Percentiles rank a stretch among this genome's conserved stretches.
Conservation (phyloP, 1,140 invertebrate genomes). For the Pinna nobilis region DNA sequence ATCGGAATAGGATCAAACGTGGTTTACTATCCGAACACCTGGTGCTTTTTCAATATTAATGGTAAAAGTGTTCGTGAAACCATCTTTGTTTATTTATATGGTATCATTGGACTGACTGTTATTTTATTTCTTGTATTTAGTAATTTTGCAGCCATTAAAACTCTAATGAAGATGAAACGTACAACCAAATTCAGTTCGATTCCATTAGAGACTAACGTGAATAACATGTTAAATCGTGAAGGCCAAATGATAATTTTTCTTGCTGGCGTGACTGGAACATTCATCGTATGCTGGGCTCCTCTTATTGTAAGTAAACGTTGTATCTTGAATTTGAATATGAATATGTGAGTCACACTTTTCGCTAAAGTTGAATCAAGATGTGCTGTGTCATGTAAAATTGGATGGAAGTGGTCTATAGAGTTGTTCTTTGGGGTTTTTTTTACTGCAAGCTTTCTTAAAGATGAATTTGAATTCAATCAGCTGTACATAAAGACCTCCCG, state of each 20-base stretch:
- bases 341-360: too few relatives aligned
- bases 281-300: slow-evolving; percentile 73
- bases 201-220: background rate
- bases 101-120: slow-evolving; percentile 59
- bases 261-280: slow-evolving; percentile 71
- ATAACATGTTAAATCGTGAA: slow-evolving; percentile 49
- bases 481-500: too few relatives aligned
- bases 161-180: background rate
- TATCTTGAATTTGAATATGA: too few relatives aligned
- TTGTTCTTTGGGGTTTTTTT: too few relatives aligned
- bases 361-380: too few relatives aligned
- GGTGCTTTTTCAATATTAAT: slow-evolving; percentile 74
- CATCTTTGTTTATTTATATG: slow-evolving; percentile 64
- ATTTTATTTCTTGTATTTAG: slow-evolving; percentile 52
- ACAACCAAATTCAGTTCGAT: background rate
- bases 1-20: slow-evolving; percentile 68
- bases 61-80: slow-evolving; percentile 40
- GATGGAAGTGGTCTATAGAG: too few relatives aligned
- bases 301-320: slow-evolving; percentile 73
- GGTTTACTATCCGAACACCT: slow-evolving; percentile 70
- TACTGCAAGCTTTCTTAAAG: too few relatives aligned
- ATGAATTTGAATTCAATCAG: too few relatives aligned
- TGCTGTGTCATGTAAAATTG: too few relatives aligned
- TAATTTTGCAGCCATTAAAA: background rate
- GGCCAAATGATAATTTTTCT: slow-evolving; percentile 74